These are phyloP conservation scores for Steromphala cineraria DNA, from an alignment of 2,888 invertebrate genomes.

Conservation along the genomic window DNA sequence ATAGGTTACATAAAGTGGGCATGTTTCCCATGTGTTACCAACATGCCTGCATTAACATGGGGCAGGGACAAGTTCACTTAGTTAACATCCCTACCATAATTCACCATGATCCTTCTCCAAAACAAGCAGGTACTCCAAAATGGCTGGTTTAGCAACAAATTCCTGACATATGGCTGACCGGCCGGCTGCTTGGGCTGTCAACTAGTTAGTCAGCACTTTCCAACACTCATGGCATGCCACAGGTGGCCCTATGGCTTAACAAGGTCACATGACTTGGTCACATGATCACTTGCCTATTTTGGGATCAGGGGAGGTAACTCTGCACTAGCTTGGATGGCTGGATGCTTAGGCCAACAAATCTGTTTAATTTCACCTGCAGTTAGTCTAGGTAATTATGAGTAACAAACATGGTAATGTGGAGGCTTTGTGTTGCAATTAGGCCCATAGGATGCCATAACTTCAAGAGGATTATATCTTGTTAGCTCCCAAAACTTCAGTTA, in stretches of 20 bases:
- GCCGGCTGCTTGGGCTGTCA: background rate
- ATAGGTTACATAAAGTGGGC: too few species aligned
- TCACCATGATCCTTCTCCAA: background rate
- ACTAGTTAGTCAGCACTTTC: background rate
- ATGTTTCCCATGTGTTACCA: too few species aligned
- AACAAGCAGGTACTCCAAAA: background rate
- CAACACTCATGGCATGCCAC: background rate
- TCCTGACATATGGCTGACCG: background rate
- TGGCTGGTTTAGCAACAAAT: background rate
- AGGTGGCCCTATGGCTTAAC: background rate
- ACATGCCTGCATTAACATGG: too few species aligned
- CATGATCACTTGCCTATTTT: background rate
- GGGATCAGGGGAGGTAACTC: background rate
- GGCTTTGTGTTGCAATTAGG: too few species aligned
- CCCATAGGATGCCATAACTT: too few species aligned
- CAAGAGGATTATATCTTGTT: too few species aligned
- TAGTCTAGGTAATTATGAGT: too few species aligned
- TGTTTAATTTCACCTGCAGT: too few species aligned
- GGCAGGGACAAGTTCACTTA: too few species aligned
- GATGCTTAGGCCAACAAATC: too few species aligned
- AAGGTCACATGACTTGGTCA: background rate
- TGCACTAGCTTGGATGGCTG: background rate
- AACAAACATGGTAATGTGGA: too few species aligned
- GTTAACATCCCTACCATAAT: background rate
- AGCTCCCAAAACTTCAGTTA: too few species aligned